A percentile compares a stretch with the other conserved stretches of the same genome.
Conservation (phyloP, 2,113 vertebrate genomes). For the Pterocles gutturalis region DNA sequence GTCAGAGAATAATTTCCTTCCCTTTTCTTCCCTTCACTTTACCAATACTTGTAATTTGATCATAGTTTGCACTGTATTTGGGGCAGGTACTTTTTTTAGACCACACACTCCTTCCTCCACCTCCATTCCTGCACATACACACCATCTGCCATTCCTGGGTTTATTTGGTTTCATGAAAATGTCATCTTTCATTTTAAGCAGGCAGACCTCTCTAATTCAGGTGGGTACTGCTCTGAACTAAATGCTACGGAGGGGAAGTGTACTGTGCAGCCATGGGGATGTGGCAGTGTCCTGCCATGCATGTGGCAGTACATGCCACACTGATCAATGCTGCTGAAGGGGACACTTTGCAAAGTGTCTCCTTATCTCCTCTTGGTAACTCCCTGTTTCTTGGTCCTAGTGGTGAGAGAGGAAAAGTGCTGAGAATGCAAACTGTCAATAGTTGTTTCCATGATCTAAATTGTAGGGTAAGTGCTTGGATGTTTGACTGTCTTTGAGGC, state of each 20-base stretch:
- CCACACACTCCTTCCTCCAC: not conserved
- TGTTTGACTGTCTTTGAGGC: not conserved
- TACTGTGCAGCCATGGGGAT: not conserved
- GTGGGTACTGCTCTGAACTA: not conserved
- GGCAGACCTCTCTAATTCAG: not conserved
- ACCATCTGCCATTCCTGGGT: slow-evolving; percentile 43
- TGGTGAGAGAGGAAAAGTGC: not conserved
- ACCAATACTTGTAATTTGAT: not conserved
- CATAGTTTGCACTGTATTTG: not conserved
- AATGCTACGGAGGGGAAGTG: not conserved
- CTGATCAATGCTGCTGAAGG: not conserved
- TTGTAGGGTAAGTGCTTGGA: not conserved
- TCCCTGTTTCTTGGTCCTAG: not conserved
- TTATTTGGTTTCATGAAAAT: slow-evolving; percentile 23
- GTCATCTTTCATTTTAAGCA: not conserved
- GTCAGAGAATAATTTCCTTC: not conserved
- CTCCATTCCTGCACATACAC: not conserved
- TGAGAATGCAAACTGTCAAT: not conserved
- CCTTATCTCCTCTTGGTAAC: not conserved
- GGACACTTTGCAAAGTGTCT: not conserved
- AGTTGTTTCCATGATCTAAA: not conserved
- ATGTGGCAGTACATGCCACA: not conserved
- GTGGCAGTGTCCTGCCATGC: not conserved
- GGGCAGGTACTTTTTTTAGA: slow-evolving; percentile 36
- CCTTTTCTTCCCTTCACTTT: not conserved